Conservation (phyloP, 2,888 invertebrate genomes). For the Cerceris rybyensis region DNA sequence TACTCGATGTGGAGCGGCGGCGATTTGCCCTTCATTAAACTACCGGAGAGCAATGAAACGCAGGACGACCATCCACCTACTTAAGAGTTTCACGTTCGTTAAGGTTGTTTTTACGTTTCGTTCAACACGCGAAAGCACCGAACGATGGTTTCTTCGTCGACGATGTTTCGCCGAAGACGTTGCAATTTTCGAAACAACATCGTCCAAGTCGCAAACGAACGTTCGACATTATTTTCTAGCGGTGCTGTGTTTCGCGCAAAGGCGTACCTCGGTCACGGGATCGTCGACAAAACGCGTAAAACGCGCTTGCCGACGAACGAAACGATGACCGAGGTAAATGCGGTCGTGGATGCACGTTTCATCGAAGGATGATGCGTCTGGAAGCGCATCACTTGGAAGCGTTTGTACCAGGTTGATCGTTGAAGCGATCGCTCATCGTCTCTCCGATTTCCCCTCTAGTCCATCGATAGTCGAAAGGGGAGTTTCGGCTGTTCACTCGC, state of each 20-base stretch:
- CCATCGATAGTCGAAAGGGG: slow-evolving; percentile 30
- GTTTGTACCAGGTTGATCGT: slow-evolving; percentile 19
- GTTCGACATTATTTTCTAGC: too few relatives aligned
- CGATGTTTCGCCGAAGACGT: background rate
- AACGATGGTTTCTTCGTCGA: background rate
- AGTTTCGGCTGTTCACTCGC: slow-evolving; percentile 9
- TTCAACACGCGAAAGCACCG: background rate
- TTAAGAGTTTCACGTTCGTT: slow-evolving; percentile 54
- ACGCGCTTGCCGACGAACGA: too few relatives aligned
- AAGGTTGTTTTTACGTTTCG: slow-evolving; percentile 8
- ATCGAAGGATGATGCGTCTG: too few relatives aligned
- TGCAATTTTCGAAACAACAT: too few relatives aligned
- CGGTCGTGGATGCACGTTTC: too few relatives aligned
- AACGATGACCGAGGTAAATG: too few relatives aligned
- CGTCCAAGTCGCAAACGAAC: too few relatives aligned
- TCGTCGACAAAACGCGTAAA: too few relatives aligned
- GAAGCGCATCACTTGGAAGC: background rate
- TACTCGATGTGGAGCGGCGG: slow-evolving; percentile 83
- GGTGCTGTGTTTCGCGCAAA: too few relatives aligned
- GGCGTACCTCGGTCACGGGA: too few relatives aligned
- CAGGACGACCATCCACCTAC: slow-evolving; percentile 77
- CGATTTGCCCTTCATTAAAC: slow-evolving; percentile 82
- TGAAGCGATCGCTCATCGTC: slow-evolving; percentile 11
- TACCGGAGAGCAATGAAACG: slow-evolving; percentile 81
- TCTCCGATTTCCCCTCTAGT: slow-evolving; percentile 35